Evolutionary conservation across 2,113 vertebrate genomes (phyloP), one percentile per base, ranked within the genome.

Genomic region (Colius striatus): DNA sequence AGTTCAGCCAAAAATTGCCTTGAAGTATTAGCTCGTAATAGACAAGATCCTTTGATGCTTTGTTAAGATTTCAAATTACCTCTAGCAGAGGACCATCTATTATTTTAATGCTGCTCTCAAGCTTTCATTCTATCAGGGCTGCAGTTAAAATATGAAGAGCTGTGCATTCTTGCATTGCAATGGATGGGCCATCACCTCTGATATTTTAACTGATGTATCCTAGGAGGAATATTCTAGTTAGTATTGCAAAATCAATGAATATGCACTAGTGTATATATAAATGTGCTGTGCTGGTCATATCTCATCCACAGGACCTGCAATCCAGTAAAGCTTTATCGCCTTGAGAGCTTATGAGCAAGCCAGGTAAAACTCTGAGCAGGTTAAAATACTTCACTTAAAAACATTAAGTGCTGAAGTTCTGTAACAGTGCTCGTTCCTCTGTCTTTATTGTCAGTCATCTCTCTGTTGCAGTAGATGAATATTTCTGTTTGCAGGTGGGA

Each of bases 41-140:
- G 75, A 57, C 55, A 48, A 36, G 71, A 77, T 41, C 47, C 78
- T 81, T 62, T 76, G 82, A 74, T 87, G 61, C 78, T 97, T 94
- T 92, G 95, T 90, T 79, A 87, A 87, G 80, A 78, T 83, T 94
- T 78, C 66, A 27, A 90, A 91, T 75, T 55, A 34, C 45, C 74
- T 94, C 75, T 58, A 62, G 87, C 80, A 47, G 27, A 94, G 66
- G 11, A 4, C 82, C 62, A 78, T 93, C 83, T 75, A 55, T 92
- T 87, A 84, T 45, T 19, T 29, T 55, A 91, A 79, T 43, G 10
- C 53, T 58, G 16, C 67, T 61, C 67, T 88, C 57, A 70, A 76
- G 76, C 77, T 67, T 80, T 54, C 72, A 29, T 76, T 81, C 65
- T 36, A 58, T 81, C 78, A 63, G 55, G 70, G 67, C 73, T 22